A percentile compares a stretch with the other conserved stretches of the same genome.
Conservation (phyloP, 2,888 invertebrate species). For the Microchrysa polita region DNA sequence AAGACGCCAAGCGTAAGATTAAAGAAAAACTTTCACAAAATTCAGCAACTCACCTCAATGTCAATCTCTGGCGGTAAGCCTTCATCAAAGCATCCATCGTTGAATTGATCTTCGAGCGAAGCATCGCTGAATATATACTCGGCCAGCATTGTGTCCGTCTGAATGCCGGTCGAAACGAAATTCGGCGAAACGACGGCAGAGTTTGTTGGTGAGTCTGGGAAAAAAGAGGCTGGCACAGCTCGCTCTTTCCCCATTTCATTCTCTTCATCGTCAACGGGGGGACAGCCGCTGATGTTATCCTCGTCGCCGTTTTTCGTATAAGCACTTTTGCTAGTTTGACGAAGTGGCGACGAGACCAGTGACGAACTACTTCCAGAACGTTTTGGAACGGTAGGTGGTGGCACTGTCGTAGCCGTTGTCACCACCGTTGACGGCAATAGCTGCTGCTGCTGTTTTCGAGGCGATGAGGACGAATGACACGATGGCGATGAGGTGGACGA, state of each 20-base stretch:
- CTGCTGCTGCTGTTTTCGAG: not conserved
- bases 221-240: not conserved
- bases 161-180: constrained; percentile 62
- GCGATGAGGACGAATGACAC: constrained; percentile 18
- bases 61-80: constrained; percentile 68
- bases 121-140: constrained; percentile 58
- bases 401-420: too few relatives aligned
- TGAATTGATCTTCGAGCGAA: constrained; percentile 58
- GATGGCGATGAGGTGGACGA: constrained; percentile 36
- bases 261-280: not conserved
- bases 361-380: not conserved
- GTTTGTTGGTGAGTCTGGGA: not conserved
- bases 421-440: not conserved
- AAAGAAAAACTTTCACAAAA: too few relatives aligned
- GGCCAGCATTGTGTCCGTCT: constrained; percentile 66
- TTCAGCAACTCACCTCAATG: constrained; percentile 69
- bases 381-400: too few relatives aligned
- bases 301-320: too few relatives aligned
- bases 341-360: not conserved
- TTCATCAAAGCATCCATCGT: constrained; percentile 66
- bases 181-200: not conserved
- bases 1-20: too few relatives aligned
- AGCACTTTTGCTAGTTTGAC: not conserved
- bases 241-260: not conserved
- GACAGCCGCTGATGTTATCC: not conserved